Percentiles rank a stretch among this genome's conserved stretches.
Evolutionary conservation across 2,113 vertebrate genomes (phyloP).

Genomic region (Bambusicola thoracicus): DNA sequence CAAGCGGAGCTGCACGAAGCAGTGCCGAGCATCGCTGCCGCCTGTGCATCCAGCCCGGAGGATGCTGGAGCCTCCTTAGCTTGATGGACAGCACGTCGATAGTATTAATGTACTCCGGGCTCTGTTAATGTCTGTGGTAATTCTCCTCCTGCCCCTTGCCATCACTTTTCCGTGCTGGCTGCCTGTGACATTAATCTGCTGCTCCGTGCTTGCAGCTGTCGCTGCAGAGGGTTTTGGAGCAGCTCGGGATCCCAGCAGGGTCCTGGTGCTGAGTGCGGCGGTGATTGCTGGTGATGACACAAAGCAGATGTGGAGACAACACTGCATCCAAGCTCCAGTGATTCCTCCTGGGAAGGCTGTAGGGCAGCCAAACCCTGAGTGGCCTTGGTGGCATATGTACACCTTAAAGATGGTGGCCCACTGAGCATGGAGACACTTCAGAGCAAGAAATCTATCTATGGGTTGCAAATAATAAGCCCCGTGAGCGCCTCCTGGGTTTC

Average conservation of each 20-base stretch:
- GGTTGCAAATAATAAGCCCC: not conserved
- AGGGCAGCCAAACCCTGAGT: not conserved
- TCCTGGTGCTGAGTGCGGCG: not conserved
- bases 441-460: not conserved
- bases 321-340: not conserved
- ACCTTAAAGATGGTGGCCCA: not conserved
- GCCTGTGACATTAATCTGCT: not conserved
- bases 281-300: not conserved
- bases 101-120: not conserved
- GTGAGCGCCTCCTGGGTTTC: not conserved
- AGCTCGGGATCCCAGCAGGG: not conserved
- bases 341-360: not conserved
- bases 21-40: rapidly evolving
- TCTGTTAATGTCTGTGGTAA: not conserved
- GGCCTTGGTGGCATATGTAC: not conserved
- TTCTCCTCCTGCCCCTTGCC: slow-evolving; percentile 5
- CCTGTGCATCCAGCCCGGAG: not conserved
- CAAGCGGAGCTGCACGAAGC: not conserved
- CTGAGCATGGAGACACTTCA: not conserved
- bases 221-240: not conserved
- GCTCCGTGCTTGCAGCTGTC: not conserved
- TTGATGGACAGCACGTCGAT: not conserved
- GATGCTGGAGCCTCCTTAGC: not conserved
- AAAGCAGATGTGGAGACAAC: not conserved
- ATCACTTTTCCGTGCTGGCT: not conserved